Percentiles rank a stretch among this genome's conserved stretches.
These are phyloP conservation scores for Chlamydotis undulata DNA, from an alignment of 2,113 vertebrate genomes.

Conservation along the genomic window DNA sequence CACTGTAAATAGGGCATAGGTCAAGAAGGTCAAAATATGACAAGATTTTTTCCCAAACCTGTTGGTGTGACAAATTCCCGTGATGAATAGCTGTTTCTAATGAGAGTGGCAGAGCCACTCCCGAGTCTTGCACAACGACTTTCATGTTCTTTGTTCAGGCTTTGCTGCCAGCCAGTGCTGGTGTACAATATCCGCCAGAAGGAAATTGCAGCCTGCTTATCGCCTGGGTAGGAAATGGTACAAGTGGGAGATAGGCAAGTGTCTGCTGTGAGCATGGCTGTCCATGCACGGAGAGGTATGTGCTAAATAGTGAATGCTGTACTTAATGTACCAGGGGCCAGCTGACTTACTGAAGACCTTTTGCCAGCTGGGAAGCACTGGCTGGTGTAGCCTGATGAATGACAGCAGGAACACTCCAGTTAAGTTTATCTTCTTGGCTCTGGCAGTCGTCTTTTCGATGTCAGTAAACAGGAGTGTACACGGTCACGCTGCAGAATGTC, in stretches of 20 bases:
- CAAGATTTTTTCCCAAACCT: neutral
- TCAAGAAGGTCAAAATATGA: neutral
- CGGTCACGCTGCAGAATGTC: neutral
- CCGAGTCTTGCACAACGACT: accelerated
- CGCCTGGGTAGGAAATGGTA: accelerated
- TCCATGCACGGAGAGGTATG: neutral
- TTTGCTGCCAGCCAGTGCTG: neutral
- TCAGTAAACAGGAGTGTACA: neutral
- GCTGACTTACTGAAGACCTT: neutral
- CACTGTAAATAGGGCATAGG: neutral
- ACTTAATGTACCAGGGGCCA: accelerated
- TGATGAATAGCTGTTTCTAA: neutral
- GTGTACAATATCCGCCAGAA: neutral
- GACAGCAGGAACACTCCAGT: neutral
- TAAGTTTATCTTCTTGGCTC: neutral
- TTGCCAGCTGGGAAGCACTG: neutral
- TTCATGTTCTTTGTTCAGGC: neutral
- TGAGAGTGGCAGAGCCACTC: neutral
- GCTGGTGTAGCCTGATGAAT: neutral
- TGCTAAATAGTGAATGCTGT: accelerated
- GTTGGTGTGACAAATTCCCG: neutral
- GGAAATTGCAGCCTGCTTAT: neutral
- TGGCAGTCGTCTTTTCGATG: accelerated
- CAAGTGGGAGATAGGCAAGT: neutral
- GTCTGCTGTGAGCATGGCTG: accelerated